A percentile compares a stretch with the other conserved stretches of the same genome.
Evolutionary conservation across 2,113 vertebrate species (phyloP).

Genomic region (Alethe diademata): DNA sequence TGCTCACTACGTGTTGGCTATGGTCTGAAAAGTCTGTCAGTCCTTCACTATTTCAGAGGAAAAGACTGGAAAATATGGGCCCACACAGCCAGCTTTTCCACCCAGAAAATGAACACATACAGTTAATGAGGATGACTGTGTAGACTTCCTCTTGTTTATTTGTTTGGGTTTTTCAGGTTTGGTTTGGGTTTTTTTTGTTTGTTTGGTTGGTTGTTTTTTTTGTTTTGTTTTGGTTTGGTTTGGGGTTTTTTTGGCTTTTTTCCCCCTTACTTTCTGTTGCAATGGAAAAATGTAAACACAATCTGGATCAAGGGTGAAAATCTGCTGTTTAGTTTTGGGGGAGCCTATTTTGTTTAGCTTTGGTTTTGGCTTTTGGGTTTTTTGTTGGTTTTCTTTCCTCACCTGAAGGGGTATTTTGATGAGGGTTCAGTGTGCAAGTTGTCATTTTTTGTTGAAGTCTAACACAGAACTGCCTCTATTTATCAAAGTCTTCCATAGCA

Average conservation of each 20-base stretch:
- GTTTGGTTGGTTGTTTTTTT: too few species aligned
- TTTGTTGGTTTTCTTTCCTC: rapidly evolving
- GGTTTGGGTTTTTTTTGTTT: not conserved
- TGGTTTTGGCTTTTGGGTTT: not conserved
- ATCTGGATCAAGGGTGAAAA: not conserved
- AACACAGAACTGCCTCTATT: not conserved
- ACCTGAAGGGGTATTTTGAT: not conserved
- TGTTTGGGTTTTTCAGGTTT: not conserved
- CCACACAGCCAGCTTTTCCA: not conserved
- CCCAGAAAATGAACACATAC: not conserved
- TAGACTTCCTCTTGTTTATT: not conserved
- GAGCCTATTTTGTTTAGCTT: not conserved
- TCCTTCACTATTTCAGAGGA: not conserved
- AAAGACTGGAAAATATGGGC: not conserved
- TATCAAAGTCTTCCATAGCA: not conserved
- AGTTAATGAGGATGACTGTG: not conserved
- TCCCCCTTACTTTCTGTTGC: not conserved
- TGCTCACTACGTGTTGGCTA: not conserved
- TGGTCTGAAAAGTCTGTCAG: not conserved
- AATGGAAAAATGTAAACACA: not conserved
- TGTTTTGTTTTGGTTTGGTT: too few species aligned
- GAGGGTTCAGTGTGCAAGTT: not conserved
- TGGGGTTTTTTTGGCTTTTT: not conserved
- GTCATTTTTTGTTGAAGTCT: not conserved
- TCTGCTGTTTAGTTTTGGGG: not conserved